These are phyloP conservation scores for Myopa testacea DNA, from an alignment of 2,888 invertebrate genomes.

Conservation along the genomic window DNA sequence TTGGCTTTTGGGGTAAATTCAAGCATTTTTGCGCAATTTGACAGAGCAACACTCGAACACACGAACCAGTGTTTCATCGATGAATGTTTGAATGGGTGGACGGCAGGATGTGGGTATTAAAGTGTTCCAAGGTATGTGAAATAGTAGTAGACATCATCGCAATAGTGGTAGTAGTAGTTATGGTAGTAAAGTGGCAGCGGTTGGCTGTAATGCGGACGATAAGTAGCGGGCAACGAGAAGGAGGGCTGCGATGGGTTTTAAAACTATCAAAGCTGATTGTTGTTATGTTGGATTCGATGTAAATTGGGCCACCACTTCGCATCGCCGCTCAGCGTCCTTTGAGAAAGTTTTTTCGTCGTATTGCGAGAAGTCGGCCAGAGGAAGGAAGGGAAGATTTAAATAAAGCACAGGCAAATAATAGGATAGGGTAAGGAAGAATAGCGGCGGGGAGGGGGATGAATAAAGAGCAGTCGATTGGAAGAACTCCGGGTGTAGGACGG, in stretches of 20 bases:
- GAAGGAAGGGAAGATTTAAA: background rate
- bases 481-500: background rate
- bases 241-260: background rate
- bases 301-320: background rate
- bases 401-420: background rate
- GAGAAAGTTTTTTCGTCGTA: too few species aligned
- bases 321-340: too few species aligned
- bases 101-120: background rate
- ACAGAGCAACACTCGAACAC: conserved; percentile 3
- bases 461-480: background rate
- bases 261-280: conserved; percentile 23
- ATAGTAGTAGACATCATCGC: background rate
- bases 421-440: background rate
- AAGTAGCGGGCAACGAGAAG: background rate
- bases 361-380: too few species aligned
- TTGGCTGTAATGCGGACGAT: background rate
- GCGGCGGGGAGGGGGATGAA: background rate
- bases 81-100: background rate
- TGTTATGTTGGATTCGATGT: conserved; percentile 12
- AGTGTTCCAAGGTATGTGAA: background rate
- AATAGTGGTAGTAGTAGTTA: conserved; percentile 17
- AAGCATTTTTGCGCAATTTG: conserved; percentile 32
- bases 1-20: conserved; percentile 23
- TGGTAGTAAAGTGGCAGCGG: conserved; percentile 30
- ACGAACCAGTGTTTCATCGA: background rate